phyloP scores from a whole-genome alignment of 2,113 vertebrate genomes.

The Myanophis thanlyinensis region DNA sequence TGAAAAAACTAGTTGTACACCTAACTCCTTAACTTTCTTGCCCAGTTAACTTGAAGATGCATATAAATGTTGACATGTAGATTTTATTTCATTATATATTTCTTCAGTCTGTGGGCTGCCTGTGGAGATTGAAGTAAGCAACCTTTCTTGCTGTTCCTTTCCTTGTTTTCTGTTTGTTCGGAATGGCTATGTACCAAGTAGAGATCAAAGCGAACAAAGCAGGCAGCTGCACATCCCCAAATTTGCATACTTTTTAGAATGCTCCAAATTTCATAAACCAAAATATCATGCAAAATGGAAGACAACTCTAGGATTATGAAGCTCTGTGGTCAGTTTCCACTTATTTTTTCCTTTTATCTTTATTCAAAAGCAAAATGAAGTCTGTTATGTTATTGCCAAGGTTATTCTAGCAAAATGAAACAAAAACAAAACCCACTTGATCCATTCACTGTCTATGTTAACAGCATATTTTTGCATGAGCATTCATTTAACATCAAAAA shows the following conservation, averaged over 20 bases:
- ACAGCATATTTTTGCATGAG: not conserved
- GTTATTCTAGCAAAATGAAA: not conserved
- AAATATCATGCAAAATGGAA: constrained; percentile 15
- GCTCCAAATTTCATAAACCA: constrained; percentile 17
- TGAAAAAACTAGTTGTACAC: no score
- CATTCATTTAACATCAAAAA: not conserved
- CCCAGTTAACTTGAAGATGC: not conserved
- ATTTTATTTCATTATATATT: not conserved
- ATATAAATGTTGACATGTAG: not conserved
- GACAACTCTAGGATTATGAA: not conserved
- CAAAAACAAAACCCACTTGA: constrained; percentile 8
- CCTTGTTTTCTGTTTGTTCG: not conserved
- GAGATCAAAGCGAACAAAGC: constrained; percentile 3
- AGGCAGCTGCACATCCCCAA: not conserved
- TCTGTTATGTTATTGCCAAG: not conserved
- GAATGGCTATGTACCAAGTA: not conserved
- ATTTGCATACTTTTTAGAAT: not conserved
- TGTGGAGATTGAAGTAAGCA: not conserved
- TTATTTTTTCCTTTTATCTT: not conserved
- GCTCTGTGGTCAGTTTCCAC: not conserved
- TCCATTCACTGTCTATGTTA: not conserved
- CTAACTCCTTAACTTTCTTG: no score
- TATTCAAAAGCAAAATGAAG: constrained; percentile 8
- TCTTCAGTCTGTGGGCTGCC: not conserved
- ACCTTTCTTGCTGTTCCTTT: not conserved